These are phyloP conservation scores for Bombus soroeensis DNA, from an alignment of 1,140 invertebrate species.

Conservation along the genomic window DNA sequence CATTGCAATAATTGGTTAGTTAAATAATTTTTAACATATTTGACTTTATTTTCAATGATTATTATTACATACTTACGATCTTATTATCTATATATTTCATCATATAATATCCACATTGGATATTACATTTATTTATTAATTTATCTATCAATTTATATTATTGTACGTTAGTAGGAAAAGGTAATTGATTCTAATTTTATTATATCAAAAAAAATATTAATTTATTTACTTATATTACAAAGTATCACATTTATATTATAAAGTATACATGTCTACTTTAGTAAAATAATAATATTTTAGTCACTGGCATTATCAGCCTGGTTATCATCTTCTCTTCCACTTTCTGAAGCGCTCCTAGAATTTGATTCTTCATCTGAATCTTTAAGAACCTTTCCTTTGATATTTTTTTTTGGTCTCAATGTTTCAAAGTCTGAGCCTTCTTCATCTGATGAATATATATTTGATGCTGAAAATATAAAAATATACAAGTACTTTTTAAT, in stretches of 20 bases:
- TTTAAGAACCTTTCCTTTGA: constrained; percentile 91
- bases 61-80: too few species aligned
- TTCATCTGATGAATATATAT: constrained; percentile 96
- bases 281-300: constrained; percentile 21
- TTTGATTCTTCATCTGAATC: constrained; percentile 91
- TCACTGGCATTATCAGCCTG: constrained; percentile 59
- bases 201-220: constrained; percentile 1
- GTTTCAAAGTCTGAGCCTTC: constrained; percentile 94
- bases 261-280: not conserved
- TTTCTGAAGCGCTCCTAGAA: constrained; percentile 77
- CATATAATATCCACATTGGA: not conserved
- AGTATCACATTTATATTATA: too few species aligned
- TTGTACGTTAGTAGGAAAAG: not conserved
- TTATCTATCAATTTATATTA: not conserved
- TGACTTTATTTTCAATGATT: not conserved
- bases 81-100: not conserved
- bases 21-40: not conserved
- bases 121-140: too few species aligned
- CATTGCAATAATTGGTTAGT: too few species aligned
- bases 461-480: constrained; percentile 83
- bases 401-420: constrained; percentile 88
- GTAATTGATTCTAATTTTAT: not conserved
- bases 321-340: constrained; percentile 72
- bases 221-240: constrained; percentile 26
- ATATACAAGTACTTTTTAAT: constrained; percentile 22